Percentiles rank a stretch among this genome's conserved stretches.
phyloP scores from a whole-genome alignment of 2,113 vertebrate species.

The Ochotona princeps region DNA sequence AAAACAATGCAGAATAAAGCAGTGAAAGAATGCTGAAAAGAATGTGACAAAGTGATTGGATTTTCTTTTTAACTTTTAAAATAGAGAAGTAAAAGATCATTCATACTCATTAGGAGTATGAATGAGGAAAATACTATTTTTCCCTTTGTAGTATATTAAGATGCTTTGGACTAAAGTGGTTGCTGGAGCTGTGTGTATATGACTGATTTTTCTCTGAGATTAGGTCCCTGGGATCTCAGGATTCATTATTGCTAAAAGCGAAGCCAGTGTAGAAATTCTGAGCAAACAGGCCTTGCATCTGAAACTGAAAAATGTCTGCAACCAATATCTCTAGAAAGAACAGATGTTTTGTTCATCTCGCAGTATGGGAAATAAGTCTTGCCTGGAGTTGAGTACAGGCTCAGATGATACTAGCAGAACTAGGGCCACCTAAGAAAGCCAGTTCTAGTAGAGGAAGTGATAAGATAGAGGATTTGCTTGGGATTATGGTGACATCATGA shows the following conservation, averaged over 20 bases:
- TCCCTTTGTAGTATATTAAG: background rate
- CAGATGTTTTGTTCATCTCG: background rate
- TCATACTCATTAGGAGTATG: background rate
- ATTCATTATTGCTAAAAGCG: background rate
- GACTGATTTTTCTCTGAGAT: background rate
- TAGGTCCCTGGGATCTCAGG: background rate
- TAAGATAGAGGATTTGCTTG: background rate
- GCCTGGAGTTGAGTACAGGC: background rate
- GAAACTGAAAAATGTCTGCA: background rate
- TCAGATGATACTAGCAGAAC: background rate
- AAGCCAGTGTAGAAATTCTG: background rate
- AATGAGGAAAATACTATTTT: background rate
- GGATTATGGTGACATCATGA: background rate
- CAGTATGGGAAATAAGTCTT: background rate
- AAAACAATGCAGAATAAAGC: background rate
- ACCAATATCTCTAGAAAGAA: background rate
- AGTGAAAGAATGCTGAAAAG: background rate
- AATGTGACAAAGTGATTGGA: background rate
- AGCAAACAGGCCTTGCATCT: background rate
- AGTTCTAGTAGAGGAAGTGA: background rate
- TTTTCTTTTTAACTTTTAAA: background rate
- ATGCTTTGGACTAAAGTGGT: background rate
- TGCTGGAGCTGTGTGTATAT: background rate
- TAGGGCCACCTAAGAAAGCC: background rate
- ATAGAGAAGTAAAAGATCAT: background rate